Percentiles rank a stretch among this genome's conserved stretches.
These are phyloP conservation scores for Trichoplusia ni DNA, from an alignment of 1,140 invertebrate species.

Conservation along the genomic window DNA sequence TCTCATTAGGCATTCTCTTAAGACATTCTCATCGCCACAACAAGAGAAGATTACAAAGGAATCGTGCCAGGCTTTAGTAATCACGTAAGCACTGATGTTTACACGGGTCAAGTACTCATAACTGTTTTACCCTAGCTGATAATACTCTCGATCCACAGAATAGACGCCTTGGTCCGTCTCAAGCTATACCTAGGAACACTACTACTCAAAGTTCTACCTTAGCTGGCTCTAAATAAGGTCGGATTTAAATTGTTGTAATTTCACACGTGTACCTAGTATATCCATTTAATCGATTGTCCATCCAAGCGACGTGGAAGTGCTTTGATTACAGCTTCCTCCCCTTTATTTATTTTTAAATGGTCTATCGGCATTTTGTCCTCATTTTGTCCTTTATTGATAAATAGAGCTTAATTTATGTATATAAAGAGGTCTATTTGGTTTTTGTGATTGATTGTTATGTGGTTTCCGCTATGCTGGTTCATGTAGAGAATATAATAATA, in stretches of 20 bases:
- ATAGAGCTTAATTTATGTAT: constrained; percentile 42
- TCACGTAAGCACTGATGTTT: background rate
- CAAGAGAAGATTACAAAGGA: no score
- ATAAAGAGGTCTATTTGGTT: background rate
- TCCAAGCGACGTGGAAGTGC: constrained; percentile 64
- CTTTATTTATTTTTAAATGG: constrained; percentile 73
- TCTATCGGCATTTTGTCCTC: constrained; percentile 58
- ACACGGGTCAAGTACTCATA: constrained; percentile 3
- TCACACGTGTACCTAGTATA: constrained; percentile 11
- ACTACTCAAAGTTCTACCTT: background rate
- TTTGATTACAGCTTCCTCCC: constrained; percentile 74
- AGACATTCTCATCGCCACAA: no score
- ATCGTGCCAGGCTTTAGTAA: background rate
- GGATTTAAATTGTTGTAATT: background rate
- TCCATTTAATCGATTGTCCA: constrained; percentile 71
- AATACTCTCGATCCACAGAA: constrained; percentile 4
- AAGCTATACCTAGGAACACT: background rate
- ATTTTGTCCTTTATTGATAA: constrained; percentile 54
- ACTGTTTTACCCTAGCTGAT: background rate
- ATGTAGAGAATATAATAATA: background rate
- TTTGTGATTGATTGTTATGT: background rate
- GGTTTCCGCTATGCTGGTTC: background rate
- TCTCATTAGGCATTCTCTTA: no score
- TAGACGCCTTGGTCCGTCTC: background rate
- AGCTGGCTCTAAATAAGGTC: background rate